Conservation (phyloP, 2,888 invertebrate species). For the Pristionchus entomophagus region DNA sequence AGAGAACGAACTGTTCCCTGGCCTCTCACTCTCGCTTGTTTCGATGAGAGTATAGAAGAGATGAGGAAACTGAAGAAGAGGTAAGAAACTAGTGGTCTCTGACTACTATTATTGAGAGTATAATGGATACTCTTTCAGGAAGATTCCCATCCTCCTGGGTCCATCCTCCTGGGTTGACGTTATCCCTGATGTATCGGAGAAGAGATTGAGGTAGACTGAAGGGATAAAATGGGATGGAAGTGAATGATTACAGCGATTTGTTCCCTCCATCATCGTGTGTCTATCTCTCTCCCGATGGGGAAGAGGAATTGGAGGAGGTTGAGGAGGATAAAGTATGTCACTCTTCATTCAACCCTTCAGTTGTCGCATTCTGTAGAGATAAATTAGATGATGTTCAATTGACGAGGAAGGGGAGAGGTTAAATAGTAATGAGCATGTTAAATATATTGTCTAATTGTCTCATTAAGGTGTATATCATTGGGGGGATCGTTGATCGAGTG, state of each 20-base stretch:
- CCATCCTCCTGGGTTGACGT: background rate
- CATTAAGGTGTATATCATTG: slow-evolving; percentile 68
- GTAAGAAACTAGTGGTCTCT: slow-evolving; percentile 11
- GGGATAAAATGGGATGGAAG: background rate
- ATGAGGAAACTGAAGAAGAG: background rate
- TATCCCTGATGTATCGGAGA: background rate
- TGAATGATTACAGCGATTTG: background rate
- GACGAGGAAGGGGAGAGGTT: background rate
- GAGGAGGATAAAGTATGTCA: slow-evolving; percentile 53
- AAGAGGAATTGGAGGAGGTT: slow-evolving; percentile 61
- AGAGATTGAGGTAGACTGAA: background rate
- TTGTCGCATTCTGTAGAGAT: no score
- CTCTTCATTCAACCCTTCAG: no score
- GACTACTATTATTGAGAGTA: no score
- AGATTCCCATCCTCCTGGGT: background rate
- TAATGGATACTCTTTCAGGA: background rate
- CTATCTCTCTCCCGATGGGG: slow-evolving; percentile 71
- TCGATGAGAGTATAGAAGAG: slow-evolving; percentile 3
- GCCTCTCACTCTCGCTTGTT: slow-evolving; percentile 18
- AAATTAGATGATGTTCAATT: no score
- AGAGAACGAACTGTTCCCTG: slow-evolving; percentile 11
- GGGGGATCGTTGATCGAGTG: slow-evolving; percentile 74
- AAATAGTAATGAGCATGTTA: background rate
- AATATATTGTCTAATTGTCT: background rate
- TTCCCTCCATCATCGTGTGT: slow-evolving; percentile 40